Conservation (phyloP, 2,113 vertebrate genomes). For the Eira barbara region DNA sequence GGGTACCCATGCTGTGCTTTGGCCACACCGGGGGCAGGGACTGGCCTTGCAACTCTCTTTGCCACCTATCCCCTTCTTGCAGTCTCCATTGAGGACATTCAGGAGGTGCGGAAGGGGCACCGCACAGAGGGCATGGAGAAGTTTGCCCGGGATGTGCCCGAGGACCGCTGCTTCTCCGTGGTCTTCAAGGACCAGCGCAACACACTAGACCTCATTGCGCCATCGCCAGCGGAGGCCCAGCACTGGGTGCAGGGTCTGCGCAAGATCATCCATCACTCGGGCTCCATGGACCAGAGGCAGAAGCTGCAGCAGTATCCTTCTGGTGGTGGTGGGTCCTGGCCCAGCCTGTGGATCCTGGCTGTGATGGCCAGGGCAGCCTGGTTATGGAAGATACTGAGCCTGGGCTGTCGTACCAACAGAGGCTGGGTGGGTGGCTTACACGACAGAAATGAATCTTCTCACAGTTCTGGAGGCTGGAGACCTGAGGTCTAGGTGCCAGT, state of each 20-base stretch:
- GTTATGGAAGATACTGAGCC: not conserved
- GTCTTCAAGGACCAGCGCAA: conserved; percentile 92
- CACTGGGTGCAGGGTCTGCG: conserved; percentile 89
- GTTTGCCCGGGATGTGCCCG: conserved; percentile 82
- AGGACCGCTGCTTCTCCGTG: conserved; percentile 94
- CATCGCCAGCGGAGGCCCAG: conserved; percentile 78
- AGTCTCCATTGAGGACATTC: conserved; percentile 95
- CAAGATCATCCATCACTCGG: conserved; percentile 89
- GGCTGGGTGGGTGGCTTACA: not conserved
- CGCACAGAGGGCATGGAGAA: conserved; percentile 93
- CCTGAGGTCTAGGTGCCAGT: not conserved
- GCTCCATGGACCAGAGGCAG: conserved; percentile 88
- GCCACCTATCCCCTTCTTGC: not conserved
- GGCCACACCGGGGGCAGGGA: accelerated
- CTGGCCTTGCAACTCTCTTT: not conserved
- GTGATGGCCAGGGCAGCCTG: not conserved
- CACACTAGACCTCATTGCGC: conserved; percentile 92
- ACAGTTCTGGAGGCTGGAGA: not conserved
- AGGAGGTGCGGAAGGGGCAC: conserved; percentile 92
- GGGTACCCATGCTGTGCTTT: not conserved
- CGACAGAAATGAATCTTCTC: not conserved
- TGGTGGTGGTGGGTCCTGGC: not conserved
- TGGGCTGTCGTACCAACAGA: not conserved
- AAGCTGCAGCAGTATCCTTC: conserved; percentile 97
- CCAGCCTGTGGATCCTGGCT: not conserved